These are phyloP conservation scores for Fistularia tabacaria DNA, from an alignment of 2,797 vertebrate species.

Conservation along the genomic window DNA sequence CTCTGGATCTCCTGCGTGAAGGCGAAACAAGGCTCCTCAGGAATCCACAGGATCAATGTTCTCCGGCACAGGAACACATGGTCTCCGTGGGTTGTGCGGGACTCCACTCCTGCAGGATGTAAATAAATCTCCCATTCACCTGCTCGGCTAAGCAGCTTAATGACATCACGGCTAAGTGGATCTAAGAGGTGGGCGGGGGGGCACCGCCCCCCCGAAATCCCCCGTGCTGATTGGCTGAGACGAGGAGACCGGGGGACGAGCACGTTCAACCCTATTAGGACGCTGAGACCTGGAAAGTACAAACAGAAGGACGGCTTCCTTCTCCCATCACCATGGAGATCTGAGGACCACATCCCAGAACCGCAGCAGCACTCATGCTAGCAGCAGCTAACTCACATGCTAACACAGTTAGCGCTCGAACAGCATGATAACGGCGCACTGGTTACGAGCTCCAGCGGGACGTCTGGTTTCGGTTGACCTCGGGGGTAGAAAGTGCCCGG, in stretches of 20 bases:
- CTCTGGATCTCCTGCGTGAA: constrained; percentile 12
- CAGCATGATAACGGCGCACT: no score
- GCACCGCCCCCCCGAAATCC: neutral
- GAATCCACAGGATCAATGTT: constrained; percentile 1
- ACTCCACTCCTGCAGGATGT: constrained; percentile 7
- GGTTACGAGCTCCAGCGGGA: no score
- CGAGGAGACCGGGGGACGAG: neutral
- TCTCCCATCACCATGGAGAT: no score
- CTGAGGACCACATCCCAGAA: no score
- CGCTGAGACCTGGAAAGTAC: no score
- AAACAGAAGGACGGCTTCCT: no score
- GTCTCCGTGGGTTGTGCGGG: constrained; percentile 1
- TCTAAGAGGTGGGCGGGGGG: constrained; percentile 10
- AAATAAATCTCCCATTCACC: constrained; percentile 43
- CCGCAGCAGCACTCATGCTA: no score
- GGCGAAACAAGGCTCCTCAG: neutral
- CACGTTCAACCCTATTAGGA: no score
- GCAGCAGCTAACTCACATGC: no score
- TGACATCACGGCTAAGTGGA: constrained; percentile 59
- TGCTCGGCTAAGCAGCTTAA: constrained; percentile 58
- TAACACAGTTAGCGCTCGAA: no score
- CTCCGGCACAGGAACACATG: constrained; percentile 5
- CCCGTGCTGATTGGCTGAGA: constrained; percentile 27
- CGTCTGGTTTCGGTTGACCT: no score
- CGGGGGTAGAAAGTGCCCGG: no score